A percentile compares a stretch with the other conserved stretches of the same genome.
Conservation (phyloP, 2,888 invertebrate species). For the Stenodema calcarata region DNA sequence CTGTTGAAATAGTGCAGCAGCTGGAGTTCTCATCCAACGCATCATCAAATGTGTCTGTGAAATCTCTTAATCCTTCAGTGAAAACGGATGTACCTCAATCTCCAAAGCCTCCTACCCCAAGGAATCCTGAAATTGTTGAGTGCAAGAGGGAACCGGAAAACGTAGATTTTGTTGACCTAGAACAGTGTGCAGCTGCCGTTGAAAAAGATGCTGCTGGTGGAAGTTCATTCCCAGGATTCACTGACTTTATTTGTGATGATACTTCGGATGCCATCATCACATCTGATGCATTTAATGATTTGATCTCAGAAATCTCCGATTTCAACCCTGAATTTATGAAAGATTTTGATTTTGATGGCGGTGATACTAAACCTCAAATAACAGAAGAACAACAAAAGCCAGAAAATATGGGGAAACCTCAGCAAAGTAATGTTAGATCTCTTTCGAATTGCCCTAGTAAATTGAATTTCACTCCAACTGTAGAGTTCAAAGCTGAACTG, state of each 20-base stretch:
- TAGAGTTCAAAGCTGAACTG: conserved; percentile 70
- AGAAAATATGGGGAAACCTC: conserved; percentile 23
- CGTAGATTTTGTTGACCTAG: conserved; percentile 84
- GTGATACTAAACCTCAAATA: conserved; percentile 52
- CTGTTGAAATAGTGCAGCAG: conserved; percentile 91
- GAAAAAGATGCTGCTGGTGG: conserved; percentile 80
- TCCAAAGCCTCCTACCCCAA: conserved; percentile 51
- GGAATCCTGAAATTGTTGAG: conserved; percentile 66
- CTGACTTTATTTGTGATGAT: conserved; percentile 84
- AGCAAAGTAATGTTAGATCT: conserved; percentile 38
- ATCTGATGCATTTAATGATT: conserved; percentile 81
- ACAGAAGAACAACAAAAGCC: conserved; percentile 33
- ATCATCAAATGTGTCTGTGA: conserved; percentile 90
- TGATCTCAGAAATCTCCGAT: conserved; percentile 86
- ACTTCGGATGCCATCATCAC: conserved; percentile 78
- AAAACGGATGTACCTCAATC: conserved; percentile 63
- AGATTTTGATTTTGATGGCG: conserved; percentile 75
- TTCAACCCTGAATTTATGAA: conserved; percentile 82
- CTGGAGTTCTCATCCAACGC: conserved; percentile 87
- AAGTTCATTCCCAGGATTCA: conserved; percentile 77
- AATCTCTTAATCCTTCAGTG: conserved; percentile 74
- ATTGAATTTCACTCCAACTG: conserved; percentile 53
- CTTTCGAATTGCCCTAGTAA: conserved; percentile 31
- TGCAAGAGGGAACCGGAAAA: conserved; percentile 78
- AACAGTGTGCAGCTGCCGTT: conserved; percentile 82